A percentile compares a stretch with the other conserved stretches of the same genome.
These are phyloP conservation scores for Cavia aperea DNA, from an alignment of 2,113 vertebrate species.

Conservation along the genomic window DNA sequence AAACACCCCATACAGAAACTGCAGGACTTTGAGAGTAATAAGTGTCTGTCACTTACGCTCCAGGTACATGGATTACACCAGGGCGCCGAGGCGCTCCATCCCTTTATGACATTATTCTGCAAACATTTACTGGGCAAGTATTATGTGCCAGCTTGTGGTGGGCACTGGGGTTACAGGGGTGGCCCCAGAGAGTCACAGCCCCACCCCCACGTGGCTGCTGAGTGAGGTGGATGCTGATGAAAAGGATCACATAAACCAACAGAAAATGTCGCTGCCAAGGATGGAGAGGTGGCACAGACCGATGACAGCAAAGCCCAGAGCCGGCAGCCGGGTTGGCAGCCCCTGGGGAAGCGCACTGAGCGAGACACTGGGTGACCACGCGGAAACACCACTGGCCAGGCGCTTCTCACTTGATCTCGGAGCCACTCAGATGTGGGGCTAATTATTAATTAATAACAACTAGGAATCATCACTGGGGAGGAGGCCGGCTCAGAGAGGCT, in stretches of 20 bases:
- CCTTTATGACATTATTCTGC: neutral
- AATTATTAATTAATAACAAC: too few species aligned
- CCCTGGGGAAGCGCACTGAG: neutral
- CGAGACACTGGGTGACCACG: neutral
- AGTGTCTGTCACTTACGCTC: neutral
- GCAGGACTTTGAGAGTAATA: neutral
- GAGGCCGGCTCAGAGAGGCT: neutral
- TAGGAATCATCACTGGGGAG: neutral
- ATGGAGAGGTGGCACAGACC: rapidly evolving
- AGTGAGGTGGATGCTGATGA: neutral
- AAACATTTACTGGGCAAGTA: neutral
- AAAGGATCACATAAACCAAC: neutral
- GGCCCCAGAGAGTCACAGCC: neutral
- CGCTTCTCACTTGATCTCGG: neutral
- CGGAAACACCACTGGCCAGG: neutral
- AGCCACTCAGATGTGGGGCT: neutral
- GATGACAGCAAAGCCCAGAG: neutral
- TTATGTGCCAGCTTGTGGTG: neutral
- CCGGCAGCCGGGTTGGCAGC: neutral
- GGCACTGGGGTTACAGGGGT: neutral
- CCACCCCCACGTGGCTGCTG: neutral
- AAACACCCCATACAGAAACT: neutral
- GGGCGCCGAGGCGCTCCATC: neutral
- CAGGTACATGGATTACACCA: neutral
- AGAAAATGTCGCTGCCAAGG: neutral